Conservation (phyloP, 2,797 vertebrate species). For the Dromococcyx pavoninus region DNA sequence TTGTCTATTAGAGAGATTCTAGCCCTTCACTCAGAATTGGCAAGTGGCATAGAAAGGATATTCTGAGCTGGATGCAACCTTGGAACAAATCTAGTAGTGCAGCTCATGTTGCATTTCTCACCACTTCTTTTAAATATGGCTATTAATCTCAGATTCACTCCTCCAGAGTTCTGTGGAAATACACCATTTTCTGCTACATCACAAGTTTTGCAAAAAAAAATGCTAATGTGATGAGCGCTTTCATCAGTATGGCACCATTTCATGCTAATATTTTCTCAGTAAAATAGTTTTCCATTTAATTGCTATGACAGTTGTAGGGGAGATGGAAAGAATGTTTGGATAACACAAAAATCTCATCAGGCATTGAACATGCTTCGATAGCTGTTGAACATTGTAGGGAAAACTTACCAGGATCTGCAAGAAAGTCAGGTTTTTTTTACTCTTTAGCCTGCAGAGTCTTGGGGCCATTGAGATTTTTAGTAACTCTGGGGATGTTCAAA, state of each 20-base stretch:
- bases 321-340: not conserved
- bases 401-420: not conserved
- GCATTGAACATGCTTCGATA: not conserved
- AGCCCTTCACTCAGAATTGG: not conserved
- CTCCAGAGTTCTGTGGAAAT: not conserved
- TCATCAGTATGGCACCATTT: conserved; percentile 22
- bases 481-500: not conserved
- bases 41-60: not conserved
- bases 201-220: not conserved
- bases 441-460: not conserved
- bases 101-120: not conserved
- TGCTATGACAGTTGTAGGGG: not conserved
- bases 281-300: not conserved
- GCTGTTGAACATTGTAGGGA: not conserved
- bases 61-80: not conserved
- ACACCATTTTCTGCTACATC: not conserved
- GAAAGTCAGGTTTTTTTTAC: not conserved
- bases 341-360: not conserved
- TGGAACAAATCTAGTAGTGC: not conserved
- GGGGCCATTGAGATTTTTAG: fast-evolving
- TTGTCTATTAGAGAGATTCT: not conserved
- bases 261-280: conserved; percentile 8
- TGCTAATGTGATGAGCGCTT: not conserved
- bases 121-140: not conserved
- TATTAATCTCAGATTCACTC: not conserved